Conservation (phyloP, 1,140 invertebrate species). For the Drosophila tropicalis region DNA sequence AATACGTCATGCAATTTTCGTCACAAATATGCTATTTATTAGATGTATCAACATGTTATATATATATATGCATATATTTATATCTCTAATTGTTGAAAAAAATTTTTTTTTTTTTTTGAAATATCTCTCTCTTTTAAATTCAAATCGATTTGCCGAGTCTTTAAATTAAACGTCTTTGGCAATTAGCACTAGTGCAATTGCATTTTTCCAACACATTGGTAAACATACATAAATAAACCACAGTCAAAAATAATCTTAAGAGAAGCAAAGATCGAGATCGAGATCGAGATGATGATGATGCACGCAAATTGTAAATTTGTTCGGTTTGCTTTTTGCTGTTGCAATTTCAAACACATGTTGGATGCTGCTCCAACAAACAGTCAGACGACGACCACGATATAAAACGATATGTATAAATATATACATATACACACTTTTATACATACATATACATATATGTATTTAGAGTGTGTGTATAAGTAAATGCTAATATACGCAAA, state of each 20-base stretch:
- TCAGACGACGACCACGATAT: slow-evolving; percentile 20
- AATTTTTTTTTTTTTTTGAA: neutral
- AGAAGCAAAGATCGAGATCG: neutral
- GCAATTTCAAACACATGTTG: slow-evolving; percentile 77
- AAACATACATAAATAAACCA: slow-evolving; percentile 52
- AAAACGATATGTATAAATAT: slow-evolving; percentile 19
- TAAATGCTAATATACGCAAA: slow-evolving; percentile 69
- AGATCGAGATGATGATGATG: slow-evolving; percentile 28
- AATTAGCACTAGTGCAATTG: slow-evolving; percentile 49
- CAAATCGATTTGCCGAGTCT: slow-evolving; percentile 16
- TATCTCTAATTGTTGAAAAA: neutral
- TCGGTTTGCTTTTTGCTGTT: slow-evolving; percentile 31
- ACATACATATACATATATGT: slow-evolving; percentile 23
- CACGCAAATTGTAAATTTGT: slow-evolving; percentile 37
- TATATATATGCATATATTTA: neutral
- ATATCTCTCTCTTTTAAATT: neutral
- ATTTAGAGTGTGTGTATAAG: slow-evolving; percentile 38
- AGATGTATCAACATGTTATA: too few relatives aligned
- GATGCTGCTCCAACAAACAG: slow-evolving; percentile 32
- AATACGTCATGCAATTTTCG: too few relatives aligned
- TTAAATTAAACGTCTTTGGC: slow-evolving; percentile 63
- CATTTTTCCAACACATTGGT: slow-evolving; percentile 63
- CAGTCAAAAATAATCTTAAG: slow-evolving; percentile 9
- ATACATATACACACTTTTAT: too few relatives aligned
- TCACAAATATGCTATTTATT: too few relatives aligned